Evolutionary conservation across 2,113 vertebrate genomes (phyloP).

Genomic region (Tragelaphus imberbis): DNA sequence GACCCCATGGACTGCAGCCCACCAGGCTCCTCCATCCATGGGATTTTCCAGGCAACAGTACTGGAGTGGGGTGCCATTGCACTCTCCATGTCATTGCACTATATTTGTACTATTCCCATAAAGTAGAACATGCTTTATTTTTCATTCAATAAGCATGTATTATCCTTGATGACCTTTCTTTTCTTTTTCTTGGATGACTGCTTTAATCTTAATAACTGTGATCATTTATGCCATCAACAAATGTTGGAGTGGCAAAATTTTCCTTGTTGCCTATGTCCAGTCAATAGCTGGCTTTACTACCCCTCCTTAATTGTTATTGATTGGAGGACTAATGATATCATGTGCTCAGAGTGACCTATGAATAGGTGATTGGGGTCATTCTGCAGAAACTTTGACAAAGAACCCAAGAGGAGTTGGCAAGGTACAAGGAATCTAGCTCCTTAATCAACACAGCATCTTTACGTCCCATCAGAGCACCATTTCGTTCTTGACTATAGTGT

Average conservation of each 20-base stretch:
- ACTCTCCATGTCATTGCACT: background rate
- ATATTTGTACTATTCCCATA: background rate
- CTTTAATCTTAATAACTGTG: background rate
- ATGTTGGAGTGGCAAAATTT: background rate
- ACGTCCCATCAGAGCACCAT: background rate
- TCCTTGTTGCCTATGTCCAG: background rate
- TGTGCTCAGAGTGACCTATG: background rate
- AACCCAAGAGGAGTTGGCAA: background rate
- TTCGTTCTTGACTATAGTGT: background rate
- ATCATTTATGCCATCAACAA: background rate
- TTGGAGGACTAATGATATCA: background rate
- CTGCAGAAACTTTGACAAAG: background rate
- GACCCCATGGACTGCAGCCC: no score
- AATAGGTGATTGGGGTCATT: background rate
- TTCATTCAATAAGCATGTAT: background rate
- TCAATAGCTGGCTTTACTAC: background rate
- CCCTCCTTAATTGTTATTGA: background rate
- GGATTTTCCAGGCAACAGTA: no score
- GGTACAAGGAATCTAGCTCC: background rate
- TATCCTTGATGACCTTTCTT: background rate
- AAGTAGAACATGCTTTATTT: background rate
- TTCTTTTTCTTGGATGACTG: background rate
- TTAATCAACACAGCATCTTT: background rate
- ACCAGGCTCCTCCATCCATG: no score
- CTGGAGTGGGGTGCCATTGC: no score